Evolutionary conservation across 2,797 vertebrate genomes (phyloP).

Genomic region (Chiloscyllium punctatum): DNA sequence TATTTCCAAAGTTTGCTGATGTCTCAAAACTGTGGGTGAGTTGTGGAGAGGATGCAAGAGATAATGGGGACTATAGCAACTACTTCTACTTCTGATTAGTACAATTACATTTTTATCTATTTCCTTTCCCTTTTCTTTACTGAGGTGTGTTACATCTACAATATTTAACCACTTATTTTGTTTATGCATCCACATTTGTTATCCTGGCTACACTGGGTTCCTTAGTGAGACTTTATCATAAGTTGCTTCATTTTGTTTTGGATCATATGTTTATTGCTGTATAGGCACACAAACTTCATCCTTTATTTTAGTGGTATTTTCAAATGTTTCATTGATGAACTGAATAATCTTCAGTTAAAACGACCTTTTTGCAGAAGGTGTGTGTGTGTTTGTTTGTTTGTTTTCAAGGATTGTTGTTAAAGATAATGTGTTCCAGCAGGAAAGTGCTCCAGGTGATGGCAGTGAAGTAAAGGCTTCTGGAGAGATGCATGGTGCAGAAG

Average conservation of each 20-base stretch:
- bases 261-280: background rate
- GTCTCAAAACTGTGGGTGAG: no score
- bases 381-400: background rate
- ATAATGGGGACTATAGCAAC: no score
- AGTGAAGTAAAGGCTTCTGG: slow-evolving; percentile 4
- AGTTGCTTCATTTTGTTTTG: background rate
- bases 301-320: background rate
- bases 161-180: background rate
- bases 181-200: background rate
- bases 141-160: background rate
- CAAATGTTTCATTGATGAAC: background rate
- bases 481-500: background rate
- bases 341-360: background rate
- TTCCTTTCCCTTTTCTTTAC: background rate
- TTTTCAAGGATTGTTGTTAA: background rate
- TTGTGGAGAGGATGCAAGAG: no score
- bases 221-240: background rate
- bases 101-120: background rate
- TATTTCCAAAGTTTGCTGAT: no score
- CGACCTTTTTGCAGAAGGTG: background rate
- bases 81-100: background rate
- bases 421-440: background rate
- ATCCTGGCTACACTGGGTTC: background rate
- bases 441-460: background rate
- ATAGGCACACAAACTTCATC: background rate